phyloP scores from a whole-genome alignment of 2,113 vertebrate species.

The Platichthys stellatus region DNA sequence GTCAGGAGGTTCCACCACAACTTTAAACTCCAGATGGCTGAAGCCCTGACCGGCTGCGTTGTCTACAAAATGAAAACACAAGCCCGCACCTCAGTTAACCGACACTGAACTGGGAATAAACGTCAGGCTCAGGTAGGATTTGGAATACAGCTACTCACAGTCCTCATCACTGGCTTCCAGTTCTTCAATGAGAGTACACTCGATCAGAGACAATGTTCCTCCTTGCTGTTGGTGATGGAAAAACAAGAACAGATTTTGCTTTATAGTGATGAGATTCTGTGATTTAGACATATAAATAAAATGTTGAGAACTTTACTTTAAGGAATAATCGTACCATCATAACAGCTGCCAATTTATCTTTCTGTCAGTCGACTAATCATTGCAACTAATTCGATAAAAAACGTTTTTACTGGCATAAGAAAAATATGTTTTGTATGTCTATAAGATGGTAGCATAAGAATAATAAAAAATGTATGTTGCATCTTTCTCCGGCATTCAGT shows the following conservation, averaged over 20 bases:
- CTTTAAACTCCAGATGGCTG: slow-evolving; percentile 94
- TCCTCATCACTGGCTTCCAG: slow-evolving; percentile 91
- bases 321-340: too few species aligned
- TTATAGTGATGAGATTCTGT: too few species aligned
- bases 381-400: too few species aligned
- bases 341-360: too few species aligned
- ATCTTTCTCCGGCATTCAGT: too few species aligned
- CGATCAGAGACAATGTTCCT: slow-evolving; percentile 91
- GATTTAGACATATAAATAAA: too few species aligned
- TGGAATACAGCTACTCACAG: slow-evolving; percentile 83
- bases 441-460: too few species aligned
- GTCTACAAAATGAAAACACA: slow-evolving; percentile 69
- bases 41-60: slow-evolving; percentile 91
- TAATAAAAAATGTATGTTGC: too few species aligned
- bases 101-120: neutral
- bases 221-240: slow-evolving; percentile 85
- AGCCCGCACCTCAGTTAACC: fast-evolving
- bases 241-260: neutral
- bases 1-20: slow-evolving; percentile 89
- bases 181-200: slow-evolving; percentile 94
- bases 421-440: too few species aligned
- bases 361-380: too few species aligned
- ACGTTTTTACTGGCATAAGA: too few species aligned
- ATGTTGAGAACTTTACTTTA: too few species aligned
- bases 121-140: neutral